These are phyloP conservation scores for Nomada ruficornis DNA, from an alignment of 2,888 invertebrate species.

Conservation along the genomic window DNA sequence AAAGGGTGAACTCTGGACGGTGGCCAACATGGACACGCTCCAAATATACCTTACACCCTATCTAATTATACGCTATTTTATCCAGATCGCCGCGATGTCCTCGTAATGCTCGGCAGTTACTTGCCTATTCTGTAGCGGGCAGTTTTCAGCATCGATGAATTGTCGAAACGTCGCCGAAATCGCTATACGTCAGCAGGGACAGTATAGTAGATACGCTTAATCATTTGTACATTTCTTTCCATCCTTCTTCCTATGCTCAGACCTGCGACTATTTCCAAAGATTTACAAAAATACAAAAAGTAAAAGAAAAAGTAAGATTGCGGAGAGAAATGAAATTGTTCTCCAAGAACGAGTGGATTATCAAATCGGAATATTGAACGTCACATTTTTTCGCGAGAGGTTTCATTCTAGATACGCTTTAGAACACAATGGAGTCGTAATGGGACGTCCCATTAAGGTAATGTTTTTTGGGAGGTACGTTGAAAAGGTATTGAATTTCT, in stretches of 20 bases:
- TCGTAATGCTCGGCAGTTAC: conserved; percentile 80
- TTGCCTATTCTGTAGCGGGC: conserved; percentile 74
- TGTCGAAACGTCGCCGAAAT: conserved; percentile 57
- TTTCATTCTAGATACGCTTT: background rate
- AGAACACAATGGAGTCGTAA: conserved; percentile 43
- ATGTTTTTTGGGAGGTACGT: conserved; percentile 23
- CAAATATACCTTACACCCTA: conserved; percentile 84
- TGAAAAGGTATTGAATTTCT: conserved; percentile 23
- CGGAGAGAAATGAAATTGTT: background rate
- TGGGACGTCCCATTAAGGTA: conserved; percentile 31
- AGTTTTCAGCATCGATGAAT: conserved; percentile 78
- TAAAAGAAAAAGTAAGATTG: background rate
- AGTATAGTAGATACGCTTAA: background rate
- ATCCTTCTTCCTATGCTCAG: conserved; percentile 14
- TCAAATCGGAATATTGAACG: background rate
- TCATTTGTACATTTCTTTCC: conserved; percentile 31
- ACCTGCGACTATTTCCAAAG: background rate
- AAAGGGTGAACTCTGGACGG: conserved; percentile 78
- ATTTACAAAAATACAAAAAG: background rate
- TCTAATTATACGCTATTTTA: conserved; percentile 84
- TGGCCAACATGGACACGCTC: conserved; percentile 82
- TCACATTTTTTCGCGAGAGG: background rate
- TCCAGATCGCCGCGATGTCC: conserved; percentile 81
- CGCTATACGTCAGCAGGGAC: conserved; percentile 27
- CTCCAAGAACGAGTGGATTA: background rate